A percentile compares a stretch with the other conserved stretches of the same genome.
Conservation (phyloP, 2,888 invertebrate species). For the Hymenopus coronatus region DNA sequence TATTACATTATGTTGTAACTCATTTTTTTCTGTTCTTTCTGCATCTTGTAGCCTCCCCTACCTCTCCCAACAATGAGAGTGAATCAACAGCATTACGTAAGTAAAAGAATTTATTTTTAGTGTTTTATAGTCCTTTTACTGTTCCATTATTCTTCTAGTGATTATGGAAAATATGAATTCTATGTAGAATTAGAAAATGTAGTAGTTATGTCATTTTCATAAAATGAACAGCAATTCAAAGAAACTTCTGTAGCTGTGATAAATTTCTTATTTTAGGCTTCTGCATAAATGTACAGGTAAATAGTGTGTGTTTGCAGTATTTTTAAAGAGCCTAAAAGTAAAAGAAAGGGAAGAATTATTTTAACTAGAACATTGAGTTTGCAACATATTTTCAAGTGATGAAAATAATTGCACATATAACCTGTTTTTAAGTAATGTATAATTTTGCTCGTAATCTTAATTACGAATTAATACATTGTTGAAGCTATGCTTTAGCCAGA, state of each 20-base stretch:
- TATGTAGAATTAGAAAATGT: neutral
- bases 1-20: neutral
- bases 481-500: too few species aligned
- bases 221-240: neutral
- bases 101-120: slow-evolving; percentile 40
- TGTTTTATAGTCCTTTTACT: neutral
- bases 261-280: neutral
- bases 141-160: neutral
- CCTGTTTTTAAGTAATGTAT: too few species aligned
- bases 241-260: neutral
- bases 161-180: neutral
- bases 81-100: slow-evolving; percentile 51
- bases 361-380: too few species aligned
- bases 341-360: too few species aligned
- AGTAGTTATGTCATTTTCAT: neutral
- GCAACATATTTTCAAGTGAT: too few species aligned
- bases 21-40: slow-evolving; percentile 29
- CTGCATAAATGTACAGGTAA: neutral
- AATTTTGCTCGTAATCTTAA: too few species aligned
- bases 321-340: too few species aligned
- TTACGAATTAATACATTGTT: too few species aligned
- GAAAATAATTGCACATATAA: too few species aligned
- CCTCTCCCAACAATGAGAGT: slow-evolving; percentile 52
- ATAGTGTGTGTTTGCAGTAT: too few species aligned
- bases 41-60: slow-evolving; percentile 48